Conservation (phyloP, 1,140 invertebrate genomes). For the Myzus persicae region DNA sequence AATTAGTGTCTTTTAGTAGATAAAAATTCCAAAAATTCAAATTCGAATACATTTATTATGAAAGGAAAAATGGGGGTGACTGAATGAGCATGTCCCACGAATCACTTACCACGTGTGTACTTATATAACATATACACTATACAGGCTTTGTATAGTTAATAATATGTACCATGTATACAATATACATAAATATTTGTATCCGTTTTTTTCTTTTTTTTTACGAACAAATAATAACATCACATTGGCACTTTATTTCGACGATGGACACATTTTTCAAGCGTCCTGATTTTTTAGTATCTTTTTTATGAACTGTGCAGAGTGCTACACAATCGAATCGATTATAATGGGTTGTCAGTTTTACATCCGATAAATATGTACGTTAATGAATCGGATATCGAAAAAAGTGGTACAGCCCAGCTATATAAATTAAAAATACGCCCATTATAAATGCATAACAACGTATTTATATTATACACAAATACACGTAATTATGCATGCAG, state of each 20-base stretch:
- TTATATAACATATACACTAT: too few relatives aligned
- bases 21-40: too few relatives aligned
- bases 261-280: not conserved
- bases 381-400: not conserved
- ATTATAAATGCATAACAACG: not conserved
- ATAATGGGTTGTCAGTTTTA: not conserved
- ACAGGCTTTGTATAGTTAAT: too few relatives aligned
- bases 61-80: too few relatives aligned
- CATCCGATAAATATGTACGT: not conserved
- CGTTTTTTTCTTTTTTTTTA: not conserved
- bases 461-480: not conserved
- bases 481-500: not conserved
- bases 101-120: too few relatives aligned
- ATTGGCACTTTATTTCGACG: not conserved
- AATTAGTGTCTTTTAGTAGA: too few relatives aligned
- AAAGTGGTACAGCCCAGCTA: not conserved
- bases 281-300: not conserved
- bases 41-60: too few relatives aligned
- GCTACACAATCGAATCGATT: not conserved
- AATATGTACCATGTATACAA: not conserved
- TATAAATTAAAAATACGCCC: constrained; percentile 18
- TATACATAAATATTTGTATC: not conserved
- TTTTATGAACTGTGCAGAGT: not conserved
- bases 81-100: too few relatives aligned
- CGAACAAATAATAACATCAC: not conserved